phyloP scores from a whole-genome alignment of 2,113 vertebrate genomes.

The Macaca nemestrina region DNA sequence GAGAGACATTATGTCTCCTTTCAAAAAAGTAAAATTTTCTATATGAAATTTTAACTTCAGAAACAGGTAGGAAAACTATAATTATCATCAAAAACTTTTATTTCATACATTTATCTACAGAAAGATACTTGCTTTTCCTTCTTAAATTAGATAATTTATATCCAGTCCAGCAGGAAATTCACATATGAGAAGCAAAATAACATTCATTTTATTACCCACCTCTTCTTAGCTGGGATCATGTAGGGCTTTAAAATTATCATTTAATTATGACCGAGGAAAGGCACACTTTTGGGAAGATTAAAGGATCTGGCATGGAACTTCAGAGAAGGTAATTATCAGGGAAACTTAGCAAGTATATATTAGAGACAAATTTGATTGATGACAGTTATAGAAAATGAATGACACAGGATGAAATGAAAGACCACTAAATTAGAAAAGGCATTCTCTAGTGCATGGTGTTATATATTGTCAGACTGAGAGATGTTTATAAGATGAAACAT shows the following conservation, averaged over 20 bases:
- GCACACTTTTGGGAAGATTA: conserved; percentile 41
- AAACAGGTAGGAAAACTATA: neutral
- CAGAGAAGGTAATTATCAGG: neutral
- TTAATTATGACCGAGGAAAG: conserved; percentile 58
- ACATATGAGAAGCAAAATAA: neutral
- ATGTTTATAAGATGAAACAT: neutral
- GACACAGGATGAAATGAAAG: neutral
- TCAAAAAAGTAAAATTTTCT: neutral
- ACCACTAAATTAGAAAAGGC: neutral
- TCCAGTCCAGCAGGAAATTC: conserved; percentile 21
- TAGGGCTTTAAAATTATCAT: conserved; percentile 52
- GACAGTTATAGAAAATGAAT: neutral
- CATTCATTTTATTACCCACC: conserved; percentile 9
- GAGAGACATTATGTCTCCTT: neutral
- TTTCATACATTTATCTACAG: conserved; percentile 11
- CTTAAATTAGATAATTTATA: conserved; percentile 39
- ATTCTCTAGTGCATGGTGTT: neutral
- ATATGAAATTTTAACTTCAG: conserved; percentile 32
- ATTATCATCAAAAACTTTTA: neutral
- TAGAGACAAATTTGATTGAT: conserved; percentile 29
- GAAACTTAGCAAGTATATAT: neutral
- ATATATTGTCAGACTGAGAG: neutral
- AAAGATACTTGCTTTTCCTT: neutral
- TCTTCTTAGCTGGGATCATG: conserved; percentile 28
- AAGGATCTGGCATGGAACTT: neutral